Percentiles rank a stretch among this genome's conserved stretches.
Evolutionary conservation across 2,888 invertebrate species (phyloP).

Genomic region (Epiblema foenella): DNA sequence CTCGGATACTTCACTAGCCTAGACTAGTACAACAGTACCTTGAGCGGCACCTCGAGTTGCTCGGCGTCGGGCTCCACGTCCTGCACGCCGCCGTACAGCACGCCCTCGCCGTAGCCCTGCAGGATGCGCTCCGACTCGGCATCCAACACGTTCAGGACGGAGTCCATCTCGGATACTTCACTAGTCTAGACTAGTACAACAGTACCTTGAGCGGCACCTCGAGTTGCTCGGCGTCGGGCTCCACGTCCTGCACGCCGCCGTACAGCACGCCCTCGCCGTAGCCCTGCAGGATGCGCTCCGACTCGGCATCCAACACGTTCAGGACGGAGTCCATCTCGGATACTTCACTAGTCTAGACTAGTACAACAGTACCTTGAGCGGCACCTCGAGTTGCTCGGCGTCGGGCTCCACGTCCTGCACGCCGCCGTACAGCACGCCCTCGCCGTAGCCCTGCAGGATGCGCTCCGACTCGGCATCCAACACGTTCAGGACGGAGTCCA

Average conservation of each 20-base stretch:
- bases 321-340: conserved; percentile 74
- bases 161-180: conserved; percentile 72
- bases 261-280: conserved; percentile 71
- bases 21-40: conserved; percentile 1
- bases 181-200: conserved; percentile 47
- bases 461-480: conserved; percentile 77
- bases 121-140: conserved; percentile 77
- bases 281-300: conserved; percentile 74
- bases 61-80: conserved; percentile 48
- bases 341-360: conserved; percentile 58
- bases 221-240: conserved; percentile 12
- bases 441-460: conserved; percentile 71
- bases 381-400: conserved; percentile 12
- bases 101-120: conserved; percentile 68
- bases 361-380: conserved; percentile 16
- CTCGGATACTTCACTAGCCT: conserved; percentile 66
- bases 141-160: conserved; percentile 72
- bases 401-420: conserved; percentile 60
- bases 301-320: conserved; percentile 73
- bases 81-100: conserved; percentile 76
- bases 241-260: conserved; percentile 69
- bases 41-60: conserved; percentile 18
- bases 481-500: conserved; percentile 72
- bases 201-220: conserved; percentile 30
- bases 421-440: conserved; percentile 74